Evolutionary conservation across 2,888 invertebrate genomes (phyloP).

Genomic region (Cephus sareptanus): DNA sequence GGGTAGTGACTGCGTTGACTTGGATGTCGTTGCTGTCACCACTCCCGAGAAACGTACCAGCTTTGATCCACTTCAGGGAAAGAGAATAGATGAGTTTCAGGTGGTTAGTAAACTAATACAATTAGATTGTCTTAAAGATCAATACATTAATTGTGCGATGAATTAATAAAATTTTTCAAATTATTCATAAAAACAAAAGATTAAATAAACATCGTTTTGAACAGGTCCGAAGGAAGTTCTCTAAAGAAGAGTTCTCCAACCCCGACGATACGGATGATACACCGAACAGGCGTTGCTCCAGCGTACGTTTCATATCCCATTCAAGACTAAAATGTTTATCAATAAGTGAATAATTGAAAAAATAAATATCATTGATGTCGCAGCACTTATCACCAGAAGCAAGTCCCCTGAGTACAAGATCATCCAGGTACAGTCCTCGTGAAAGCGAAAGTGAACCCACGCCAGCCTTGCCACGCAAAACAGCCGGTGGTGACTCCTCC

Average conservation of each 20-base stretch:
- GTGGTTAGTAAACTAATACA: conserved; percentile 28
- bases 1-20: conserved; percentile 23
- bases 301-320: conserved; percentile 36
- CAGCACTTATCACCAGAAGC: conserved; percentile 63
- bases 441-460: conserved; percentile 64
- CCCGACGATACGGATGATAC: conserved; percentile 60
- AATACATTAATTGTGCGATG: background rate
- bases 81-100: conserved; percentile 46
- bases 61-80: conserved; percentile 31
- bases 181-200: conserved; percentile 6
- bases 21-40: conserved; percentile 29
- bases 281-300: conserved; percentile 58
- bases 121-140: background rate
- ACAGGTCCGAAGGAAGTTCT: conserved; percentile 52
- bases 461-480: conserved; percentile 60
- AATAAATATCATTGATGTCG: conserved; percentile 16
- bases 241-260: conserved; percentile 60
- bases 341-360: background rate
- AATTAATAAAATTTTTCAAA: background rate
- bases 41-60: conserved; percentile 32
- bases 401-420: conserved; percentile 61
- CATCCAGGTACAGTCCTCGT: conserved; percentile 62
- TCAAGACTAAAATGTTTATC: background rate
- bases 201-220: conserved; percentile 6
- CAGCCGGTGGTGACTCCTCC: conserved; percentile 52